Base-by-base conservation (phyloP, 2,113 vertebrate species). In the Brachyhypopomus occidentalis region DNA sequence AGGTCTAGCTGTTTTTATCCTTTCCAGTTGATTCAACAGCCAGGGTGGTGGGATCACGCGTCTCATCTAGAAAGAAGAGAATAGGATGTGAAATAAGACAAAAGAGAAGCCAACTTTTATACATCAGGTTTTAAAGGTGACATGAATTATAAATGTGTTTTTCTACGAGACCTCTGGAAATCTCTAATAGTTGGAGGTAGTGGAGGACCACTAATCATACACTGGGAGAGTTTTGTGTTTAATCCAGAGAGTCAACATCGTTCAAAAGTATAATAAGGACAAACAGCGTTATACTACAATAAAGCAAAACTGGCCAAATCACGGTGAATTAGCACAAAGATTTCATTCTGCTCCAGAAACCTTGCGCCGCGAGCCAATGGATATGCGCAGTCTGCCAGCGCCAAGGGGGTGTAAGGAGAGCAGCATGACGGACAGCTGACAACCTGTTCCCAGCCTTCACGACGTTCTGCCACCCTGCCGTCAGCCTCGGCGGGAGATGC, bases 71-170 rank as follows among this genome's bases (percentile, higher is more conserved):
- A 38, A 70, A 62, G 66, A 72, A 81, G 45, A 84, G 72, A 82
- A 62, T 56, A 27, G 70, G 60, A 71, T 38, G 67, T 70, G 62
- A 80, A 79, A 34, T 75, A 67, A 72, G 45, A 52, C 45, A 83
- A 60, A 27, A 78, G 67, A 1, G 23, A 82, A 73, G 23, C 62
- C 38, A 67, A 11, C 34, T 45, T 38, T 67, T 59, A 63, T 79
- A 73, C 38, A 52, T 48, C 52, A 25, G 62, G 60, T 76, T 73
- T 73, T 38, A 56, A 25, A 34, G 27, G 23, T 11, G 20, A 14
- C 48, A 79, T 84, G 85, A 77, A 84, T 79, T 79, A 82, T 20
- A 55, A 72, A 19, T 76, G 72, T 72, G 84, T 82, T 48, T 17
- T 36, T 74, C 59, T 60, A 59, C 77, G 66, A 79, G 60, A 84